A percentile compares a stretch with the other conserved stretches of the same genome.
These are phyloP conservation scores for Hucho hucho DNA, from an alignment of 2,113 vertebrate species.

Conservation along the genomic window DNA sequence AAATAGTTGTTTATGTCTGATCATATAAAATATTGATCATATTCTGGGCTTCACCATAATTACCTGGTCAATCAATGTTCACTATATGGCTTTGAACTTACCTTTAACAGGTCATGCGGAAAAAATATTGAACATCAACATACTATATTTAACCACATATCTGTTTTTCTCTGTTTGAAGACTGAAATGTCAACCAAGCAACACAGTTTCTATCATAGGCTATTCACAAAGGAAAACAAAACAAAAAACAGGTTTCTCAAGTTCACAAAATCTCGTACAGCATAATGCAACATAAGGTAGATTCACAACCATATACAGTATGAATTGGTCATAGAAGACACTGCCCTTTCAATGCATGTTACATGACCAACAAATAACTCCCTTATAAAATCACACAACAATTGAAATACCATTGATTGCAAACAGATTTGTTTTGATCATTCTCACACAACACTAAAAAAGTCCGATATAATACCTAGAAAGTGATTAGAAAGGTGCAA, in stretches of 20 bases:
- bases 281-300: neutral
- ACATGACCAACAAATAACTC: neutral
- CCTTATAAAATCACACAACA: neutral
- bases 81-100: no score
- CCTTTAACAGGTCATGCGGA: no score
- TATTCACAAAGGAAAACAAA: neutral
- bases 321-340: neutral
- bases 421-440: neutral
- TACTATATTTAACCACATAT: no score
- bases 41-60: neutral
- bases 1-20: neutral
- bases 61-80: neutral
- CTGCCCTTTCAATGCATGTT: no score
- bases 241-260: neutral
- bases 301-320: neutral
- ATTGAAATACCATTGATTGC: neutral
- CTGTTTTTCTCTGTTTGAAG: neutral
- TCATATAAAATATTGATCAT: neutral
- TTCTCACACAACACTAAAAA: slow-evolving; percentile 1
- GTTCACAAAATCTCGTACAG: neutral
- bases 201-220: neutral
- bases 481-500: no score
- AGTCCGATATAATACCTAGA: neutral
- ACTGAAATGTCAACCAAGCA: neutral
- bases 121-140: no score